Evolutionary conservation across 2,113 vertebrate genomes (phyloP).

Genomic region (Spea multiplicata): DNA sequence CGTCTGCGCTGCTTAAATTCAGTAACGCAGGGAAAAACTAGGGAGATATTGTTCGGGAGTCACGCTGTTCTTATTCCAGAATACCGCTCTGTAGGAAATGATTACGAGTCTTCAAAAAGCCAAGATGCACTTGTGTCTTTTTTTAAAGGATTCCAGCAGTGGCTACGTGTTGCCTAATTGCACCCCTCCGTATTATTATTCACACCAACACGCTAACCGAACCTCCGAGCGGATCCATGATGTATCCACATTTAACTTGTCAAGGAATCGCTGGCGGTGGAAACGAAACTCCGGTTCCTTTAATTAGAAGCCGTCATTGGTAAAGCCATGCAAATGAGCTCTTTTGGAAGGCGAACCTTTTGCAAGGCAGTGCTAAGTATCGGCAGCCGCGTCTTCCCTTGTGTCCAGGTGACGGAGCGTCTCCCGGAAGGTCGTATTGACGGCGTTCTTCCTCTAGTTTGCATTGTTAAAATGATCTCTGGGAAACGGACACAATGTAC

Average conservation of each 20-base stretch:
- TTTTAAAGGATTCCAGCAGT: neutral
- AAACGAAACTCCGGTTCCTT: neutral
- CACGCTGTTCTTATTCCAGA: too few relatives aligned
- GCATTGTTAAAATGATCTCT: neutral
- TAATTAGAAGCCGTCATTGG: neutral
- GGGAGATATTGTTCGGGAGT: too few relatives aligned
- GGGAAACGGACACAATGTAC: neutral
- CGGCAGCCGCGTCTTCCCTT: neutral
- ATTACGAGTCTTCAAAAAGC: neutral
- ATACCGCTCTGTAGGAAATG: neutral
- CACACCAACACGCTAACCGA: slow-evolving; percentile 8
- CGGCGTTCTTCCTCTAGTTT: slow-evolving; percentile 1
- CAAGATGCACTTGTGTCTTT: neutral
- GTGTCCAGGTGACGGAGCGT: slow-evolving; percentile 23
- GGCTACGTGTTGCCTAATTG: neutral
- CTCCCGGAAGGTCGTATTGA: slow-evolving; percentile 1
- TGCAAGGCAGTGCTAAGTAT: slow-evolving; percentile 23
- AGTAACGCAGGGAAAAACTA: too few relatives aligned
- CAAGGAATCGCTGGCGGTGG: neutral
- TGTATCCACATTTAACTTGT: neutral
- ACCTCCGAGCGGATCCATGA: neutral
- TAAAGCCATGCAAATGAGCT: slow-evolving; percentile 29
- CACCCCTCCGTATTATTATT: neutral
- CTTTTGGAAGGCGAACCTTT: neutral
- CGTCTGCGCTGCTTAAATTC: too few relatives aligned